These are phyloP conservation scores for Leptopilina boulardi DNA, from an alignment of 1,140 invertebrate genomes.

Conservation along the genomic window DNA sequence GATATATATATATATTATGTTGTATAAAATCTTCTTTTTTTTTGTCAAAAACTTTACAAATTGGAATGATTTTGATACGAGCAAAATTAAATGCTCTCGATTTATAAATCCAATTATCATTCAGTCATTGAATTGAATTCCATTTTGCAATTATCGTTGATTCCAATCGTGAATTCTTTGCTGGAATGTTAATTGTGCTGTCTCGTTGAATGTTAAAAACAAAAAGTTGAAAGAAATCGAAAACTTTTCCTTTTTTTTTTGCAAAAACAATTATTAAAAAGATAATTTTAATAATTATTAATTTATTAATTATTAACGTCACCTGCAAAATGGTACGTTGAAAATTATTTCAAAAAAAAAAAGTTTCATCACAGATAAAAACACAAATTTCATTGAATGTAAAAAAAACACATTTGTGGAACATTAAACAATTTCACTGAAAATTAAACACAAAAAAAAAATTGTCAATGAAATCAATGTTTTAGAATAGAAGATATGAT, in stretches of 20 bases:
- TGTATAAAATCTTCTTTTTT: no score
- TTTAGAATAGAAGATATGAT: conserved; percentile 3
- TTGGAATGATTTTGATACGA: no score
- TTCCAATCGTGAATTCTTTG: not conserved
- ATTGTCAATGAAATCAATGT: not conserved
- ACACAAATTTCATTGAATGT: no score
- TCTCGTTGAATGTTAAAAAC: not conserved
- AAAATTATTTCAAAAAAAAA: not conserved
- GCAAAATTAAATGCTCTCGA: not conserved
- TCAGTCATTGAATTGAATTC: not conserved
- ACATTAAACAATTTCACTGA: not conserved
- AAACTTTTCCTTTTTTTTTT: not conserved
- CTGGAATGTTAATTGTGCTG: conserved; percentile 3
- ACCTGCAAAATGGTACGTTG: not conserved
- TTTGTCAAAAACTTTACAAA: no score
- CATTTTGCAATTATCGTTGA: conserved; percentile 6
- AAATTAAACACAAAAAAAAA: no score
- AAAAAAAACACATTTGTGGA: not conserved
- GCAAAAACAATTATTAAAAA: not conserved
- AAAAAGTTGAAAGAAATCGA: no score
- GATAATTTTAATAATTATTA: not conserved
- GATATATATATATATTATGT: no score
- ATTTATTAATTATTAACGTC: not conserved
- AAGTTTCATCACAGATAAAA: not conserved
- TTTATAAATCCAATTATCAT: conserved; percentile 4